A percentile compares a stretch with the other conserved stretches of the same genome.
These are phyloP conservation scores for Tenebrosternarchus preto DNA, from an alignment of 2,113 vertebrate genomes.

Conservation along the genomic window DNA sequence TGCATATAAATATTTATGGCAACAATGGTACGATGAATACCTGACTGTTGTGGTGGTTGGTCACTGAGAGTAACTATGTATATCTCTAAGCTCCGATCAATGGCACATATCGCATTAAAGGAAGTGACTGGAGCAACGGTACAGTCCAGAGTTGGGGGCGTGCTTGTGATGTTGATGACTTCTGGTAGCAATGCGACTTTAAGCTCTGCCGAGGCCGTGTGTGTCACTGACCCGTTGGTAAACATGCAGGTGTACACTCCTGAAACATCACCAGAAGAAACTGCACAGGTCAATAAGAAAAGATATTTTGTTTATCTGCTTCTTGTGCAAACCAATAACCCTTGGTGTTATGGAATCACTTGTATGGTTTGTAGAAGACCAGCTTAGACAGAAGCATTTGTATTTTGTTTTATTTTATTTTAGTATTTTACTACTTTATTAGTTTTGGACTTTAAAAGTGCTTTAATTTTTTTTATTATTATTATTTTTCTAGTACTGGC, in stretches of 20 bases:
- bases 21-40: background rate
- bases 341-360: no score
- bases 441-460: no score
- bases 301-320: background rate
- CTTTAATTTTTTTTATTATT: no score
- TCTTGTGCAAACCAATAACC: no score
- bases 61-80: slow-evolving; percentile 5
- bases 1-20: background rate
- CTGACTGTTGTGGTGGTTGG: background rate
- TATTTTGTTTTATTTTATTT: no score
- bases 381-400: no score
- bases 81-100: background rate
- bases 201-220: slow-evolving; percentile 49
- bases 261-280: slow-evolving; percentile 39
- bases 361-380: no score
- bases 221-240: slow-evolving; percentile 48
- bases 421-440: no score
- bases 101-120: slow-evolving; percentile 19
- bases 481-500: no score
- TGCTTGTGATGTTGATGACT: slow-evolving; percentile 16
- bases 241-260: slow-evolving; percentile 68
- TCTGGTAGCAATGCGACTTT: slow-evolving; percentile 65
- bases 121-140: rapidly evolving
- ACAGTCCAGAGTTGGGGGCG: slow-evolving; percentile 60
- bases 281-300: background rate